Evolutionary conservation across 2,797 vertebrate species (phyloP).

Genomic region (Otolemur crassicaudatus): DNA sequence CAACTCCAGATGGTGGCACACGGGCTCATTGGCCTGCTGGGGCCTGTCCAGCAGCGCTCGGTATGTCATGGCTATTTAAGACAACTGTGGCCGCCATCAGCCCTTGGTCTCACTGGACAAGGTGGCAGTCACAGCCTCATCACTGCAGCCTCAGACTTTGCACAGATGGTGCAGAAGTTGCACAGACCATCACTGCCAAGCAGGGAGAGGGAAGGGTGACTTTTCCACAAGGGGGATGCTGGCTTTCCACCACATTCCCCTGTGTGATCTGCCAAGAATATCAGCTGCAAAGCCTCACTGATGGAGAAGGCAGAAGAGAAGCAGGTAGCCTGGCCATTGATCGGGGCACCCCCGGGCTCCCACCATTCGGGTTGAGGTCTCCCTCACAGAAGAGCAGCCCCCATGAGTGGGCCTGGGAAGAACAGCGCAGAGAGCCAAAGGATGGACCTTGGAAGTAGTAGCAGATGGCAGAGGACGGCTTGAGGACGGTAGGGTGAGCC

Average conservation of each 20-base stretch:
- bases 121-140: background rate
- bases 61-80: too few species aligned
- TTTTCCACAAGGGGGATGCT: background rate
- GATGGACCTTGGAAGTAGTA: fast-evolving
- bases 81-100: too few species aligned
- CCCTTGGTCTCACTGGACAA: background rate
- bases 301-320: background rate
- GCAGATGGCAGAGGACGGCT: background rate
- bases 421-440: background rate
- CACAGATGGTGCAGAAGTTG: fast-evolving
- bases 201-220: background rate
- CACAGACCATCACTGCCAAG: background rate
- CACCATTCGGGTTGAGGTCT: fast-evolving
- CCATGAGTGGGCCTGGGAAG: background rate
- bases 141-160: background rate
- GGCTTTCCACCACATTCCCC: background rate
- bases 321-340: background rate
- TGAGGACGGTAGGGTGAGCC: background rate
- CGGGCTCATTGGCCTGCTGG: too few species aligned
- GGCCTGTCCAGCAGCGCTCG: too few species aligned
- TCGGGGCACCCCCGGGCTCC: background rate
- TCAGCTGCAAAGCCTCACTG: background rate
- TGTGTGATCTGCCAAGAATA: background rate
- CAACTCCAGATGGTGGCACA: too few species aligned
- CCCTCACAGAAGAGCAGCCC: too few species aligned